Base-by-base conservation (phyloP, 2,797 vertebrate genomes). In the Eupleurogrammus muticus region DNA sequence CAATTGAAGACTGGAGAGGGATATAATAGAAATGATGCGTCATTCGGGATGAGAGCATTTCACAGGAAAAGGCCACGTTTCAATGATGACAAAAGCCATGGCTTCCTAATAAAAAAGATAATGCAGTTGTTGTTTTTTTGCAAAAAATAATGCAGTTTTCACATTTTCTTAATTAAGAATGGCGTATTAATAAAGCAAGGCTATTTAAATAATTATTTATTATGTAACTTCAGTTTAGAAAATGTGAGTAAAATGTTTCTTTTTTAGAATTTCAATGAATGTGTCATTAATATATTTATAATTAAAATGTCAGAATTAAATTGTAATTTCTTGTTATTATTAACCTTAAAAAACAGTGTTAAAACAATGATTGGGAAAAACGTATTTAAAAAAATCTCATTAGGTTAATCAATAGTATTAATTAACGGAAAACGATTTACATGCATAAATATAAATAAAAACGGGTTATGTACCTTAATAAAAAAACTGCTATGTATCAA, bases 11-110 rank as follows among this genome's bases (percentile, higher is more conserved):
- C 3, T 60, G 59, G 74, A 17, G 59, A 44, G 49, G 42, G 35
- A 57, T 85, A 73, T 47, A 54, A 80, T 16, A 21, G 62, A 57
- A 72, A 0, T 4, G 63, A 8, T 42, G 65, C 46, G 23, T 48
- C 40, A 52, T 17, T 19, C 21, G 0, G 49, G 9, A 14, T 53
- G 49, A 47, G 65, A 65, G 14, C 35, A 3, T 50, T 56, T 67
- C 16, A 16, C n/a, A 60, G 1, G 5, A 1, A n/a, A 28, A 28
- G 14, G 44, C 5, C 17, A 24, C 5, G 2, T 6, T 49, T 6
- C 2, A 56, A 50, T 11, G 17, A 2, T 10, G 3, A 4, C 1
- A 34, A 17, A n/a, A 44, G 14, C 7, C 1, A 7, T 42, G 2
- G 2, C 36, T 9, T 14, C 1, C 2, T 23, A 20, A 32, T 8